Evolutionary conservation across 2,113 vertebrate species (phyloP).

Genomic region (Triplophysa dalaica): DNA sequence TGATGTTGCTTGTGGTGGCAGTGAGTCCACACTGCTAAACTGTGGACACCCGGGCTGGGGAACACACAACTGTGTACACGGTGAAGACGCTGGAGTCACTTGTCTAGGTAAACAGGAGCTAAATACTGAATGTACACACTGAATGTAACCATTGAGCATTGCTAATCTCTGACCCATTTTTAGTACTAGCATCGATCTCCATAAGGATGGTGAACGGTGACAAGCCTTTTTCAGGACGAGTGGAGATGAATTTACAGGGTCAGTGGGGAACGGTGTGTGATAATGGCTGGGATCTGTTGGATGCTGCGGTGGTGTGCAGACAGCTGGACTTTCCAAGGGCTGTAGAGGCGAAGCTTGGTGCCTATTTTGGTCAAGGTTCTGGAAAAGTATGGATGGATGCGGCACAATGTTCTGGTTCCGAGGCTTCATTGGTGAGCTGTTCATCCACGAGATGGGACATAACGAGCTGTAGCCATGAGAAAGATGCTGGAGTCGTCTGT

Average conservation of each 20-base stretch:
- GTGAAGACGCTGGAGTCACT: slow-evolving; percentile 24
- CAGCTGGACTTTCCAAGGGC: not conserved
- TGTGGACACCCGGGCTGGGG: not conserved
- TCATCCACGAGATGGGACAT: not conserved
- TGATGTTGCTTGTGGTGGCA: not conserved
- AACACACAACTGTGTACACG: not conserved
- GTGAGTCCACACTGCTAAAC: not conserved
- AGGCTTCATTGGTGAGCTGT: not conserved
- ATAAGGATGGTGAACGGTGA: slow-evolving; percentile 17
- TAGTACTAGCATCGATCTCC: not conserved
- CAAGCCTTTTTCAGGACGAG: slow-evolving; percentile 20
- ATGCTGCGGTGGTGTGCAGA: slow-evolving; percentile 18
- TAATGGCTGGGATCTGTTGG: not conserved
- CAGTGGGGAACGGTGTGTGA: slow-evolving; percentile 17
- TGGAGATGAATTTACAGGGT: not conserved
- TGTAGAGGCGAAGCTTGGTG: not conserved
- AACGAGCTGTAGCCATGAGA: not conserved
- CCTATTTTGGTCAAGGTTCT: slow-evolving; percentile 23
- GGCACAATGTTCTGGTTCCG: no score
- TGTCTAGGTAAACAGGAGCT: slow-evolving; percentile 2
- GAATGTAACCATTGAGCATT: not conserved
- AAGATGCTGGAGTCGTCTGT: slow-evolving; percentile 26
- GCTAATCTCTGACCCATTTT: not conserved
- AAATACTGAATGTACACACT: not conserved
- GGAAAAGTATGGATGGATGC: slow-evolving; percentile 3